phyloP scores from a whole-genome alignment of 2,113 vertebrate species.

The Cyanoliseus patagonus region DNA sequence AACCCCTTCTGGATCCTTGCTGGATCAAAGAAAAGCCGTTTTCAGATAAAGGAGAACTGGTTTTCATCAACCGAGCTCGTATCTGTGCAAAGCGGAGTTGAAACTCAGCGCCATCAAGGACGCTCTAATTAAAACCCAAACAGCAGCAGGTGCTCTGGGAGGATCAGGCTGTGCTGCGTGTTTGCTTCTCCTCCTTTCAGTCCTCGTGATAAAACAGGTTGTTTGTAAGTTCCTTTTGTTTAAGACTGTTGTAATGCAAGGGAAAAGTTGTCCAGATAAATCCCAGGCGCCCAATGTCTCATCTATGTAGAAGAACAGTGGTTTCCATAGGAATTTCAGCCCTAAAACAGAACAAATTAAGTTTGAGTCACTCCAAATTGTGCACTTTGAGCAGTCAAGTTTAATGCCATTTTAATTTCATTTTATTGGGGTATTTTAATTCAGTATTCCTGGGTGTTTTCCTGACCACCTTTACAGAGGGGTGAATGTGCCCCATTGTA shows the following conservation, averaged over 20 bases:
- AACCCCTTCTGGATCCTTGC: neutral
- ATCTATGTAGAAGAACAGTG: neutral
- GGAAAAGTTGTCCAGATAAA: neutral
- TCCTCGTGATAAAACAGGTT: neutral
- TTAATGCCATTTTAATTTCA: neutral
- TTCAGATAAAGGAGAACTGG: conserved; percentile 5
- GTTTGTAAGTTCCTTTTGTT: neutral
- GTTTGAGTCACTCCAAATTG: neutral
- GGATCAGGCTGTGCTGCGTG: neutral
- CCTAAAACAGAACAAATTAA: neutral
- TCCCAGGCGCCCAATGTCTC: neutral
- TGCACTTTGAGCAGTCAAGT: neutral
- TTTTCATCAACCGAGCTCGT: neutral
- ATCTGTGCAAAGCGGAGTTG: neutral
- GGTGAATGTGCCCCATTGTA: neutral
- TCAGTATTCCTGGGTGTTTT: neutral
- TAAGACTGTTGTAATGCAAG: neutral
- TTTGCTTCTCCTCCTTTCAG: neutral
- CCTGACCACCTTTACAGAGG: neutral
- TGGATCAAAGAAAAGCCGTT: neutral
- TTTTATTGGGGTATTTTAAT: neutral
- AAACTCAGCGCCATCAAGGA: neutral
- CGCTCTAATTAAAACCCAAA: neutral
- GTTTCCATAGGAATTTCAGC: neutral
- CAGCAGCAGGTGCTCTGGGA: conserved; percentile 8